Conservation (phyloP, 2,113 vertebrate species). For the Gallinago media region DNA sequence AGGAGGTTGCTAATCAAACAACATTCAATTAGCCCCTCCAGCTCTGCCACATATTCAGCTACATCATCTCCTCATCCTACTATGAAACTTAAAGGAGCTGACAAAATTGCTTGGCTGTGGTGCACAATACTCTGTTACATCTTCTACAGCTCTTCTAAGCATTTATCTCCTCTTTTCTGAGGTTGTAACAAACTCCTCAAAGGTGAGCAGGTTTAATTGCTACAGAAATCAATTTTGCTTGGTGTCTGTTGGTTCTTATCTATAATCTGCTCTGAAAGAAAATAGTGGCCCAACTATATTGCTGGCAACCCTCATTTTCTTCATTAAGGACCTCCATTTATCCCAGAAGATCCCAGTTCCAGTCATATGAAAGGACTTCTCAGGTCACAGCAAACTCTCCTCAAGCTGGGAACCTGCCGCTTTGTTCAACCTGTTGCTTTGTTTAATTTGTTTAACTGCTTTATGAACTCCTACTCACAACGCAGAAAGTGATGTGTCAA, state of each 20-base stretch:
- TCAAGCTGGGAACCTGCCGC: background rate
- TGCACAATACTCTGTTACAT: background rate
- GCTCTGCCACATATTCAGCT: conserved; percentile 45
- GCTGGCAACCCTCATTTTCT: background rate
- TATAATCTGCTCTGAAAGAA: conserved; percentile 35
- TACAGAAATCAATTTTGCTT: conserved; percentile 35
- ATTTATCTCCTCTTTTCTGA: conserved; percentile 25
- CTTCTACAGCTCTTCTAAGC: background rate
- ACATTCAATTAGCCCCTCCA: conserved; percentile 62
- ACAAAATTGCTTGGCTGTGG: conserved; percentile 7
- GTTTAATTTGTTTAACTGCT: background rate
- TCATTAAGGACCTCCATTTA: background rate
- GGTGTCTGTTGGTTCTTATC: conserved; percentile 24
- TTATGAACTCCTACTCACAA: background rate
- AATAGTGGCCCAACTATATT: background rate
- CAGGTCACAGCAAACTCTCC: background rate
- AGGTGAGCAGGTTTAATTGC: conserved; percentile 45
- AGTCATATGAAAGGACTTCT: background rate
- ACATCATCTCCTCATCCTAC: conserved; percentile 36
- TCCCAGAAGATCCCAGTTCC: background rate
- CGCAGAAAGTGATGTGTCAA: background rate
- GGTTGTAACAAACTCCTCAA: conserved; percentile 23
- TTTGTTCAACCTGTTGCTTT: conserved; percentile 3
- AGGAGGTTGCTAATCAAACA: conserved; percentile 65
- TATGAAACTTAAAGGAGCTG: background rate